These are phyloP conservation scores for Apodemia duryi DNA, from an alignment of 2,888 invertebrate genomes.

Conservation along the genomic window DNA sequence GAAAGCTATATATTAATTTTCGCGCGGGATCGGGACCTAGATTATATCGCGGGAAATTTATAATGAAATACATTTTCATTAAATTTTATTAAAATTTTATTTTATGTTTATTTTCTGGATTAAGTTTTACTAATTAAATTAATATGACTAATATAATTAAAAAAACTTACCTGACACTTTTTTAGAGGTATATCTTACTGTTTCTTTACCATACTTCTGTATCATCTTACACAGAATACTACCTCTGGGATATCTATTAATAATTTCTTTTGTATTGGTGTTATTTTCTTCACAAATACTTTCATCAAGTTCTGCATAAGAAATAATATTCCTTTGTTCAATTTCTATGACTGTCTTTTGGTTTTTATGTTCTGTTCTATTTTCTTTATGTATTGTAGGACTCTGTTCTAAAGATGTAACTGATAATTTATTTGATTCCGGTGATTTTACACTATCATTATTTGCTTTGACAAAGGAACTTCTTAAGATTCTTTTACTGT, in stretches of 20 bases:
- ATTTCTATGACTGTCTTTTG: neutral
- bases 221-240: conserved; percentile 55
- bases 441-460: conserved; percentile 12
- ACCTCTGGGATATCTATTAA: conserved; percentile 32
- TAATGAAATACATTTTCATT: too few relatives aligned
- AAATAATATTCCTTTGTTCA: neutral
- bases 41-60: too few relatives aligned
- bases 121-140: too few relatives aligned
- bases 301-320: conserved; percentile 1
- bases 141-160: neutral
- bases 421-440: neutral
- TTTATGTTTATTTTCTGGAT: too few relatives aligned
- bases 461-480: conserved; percentile 35
- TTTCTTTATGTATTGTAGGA: neutral
- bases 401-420: neutral
- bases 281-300: neutral
- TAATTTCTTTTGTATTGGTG: neutral
- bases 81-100: too few relatives aligned
- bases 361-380: neutral
- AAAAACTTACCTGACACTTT: conserved; percentile 47
- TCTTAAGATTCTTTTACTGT: conserved; percentile 45
- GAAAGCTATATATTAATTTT: too few relatives aligned
- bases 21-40: too few relatives aligned
- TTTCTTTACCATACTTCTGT: conserved; percentile 46
- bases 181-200: conserved; percentile 35